These are phyloP conservation scores for Kryphioiulus occultus DNA, from an alignment of 2,888 invertebrate genomes.

Conservation along the genomic window DNA sequence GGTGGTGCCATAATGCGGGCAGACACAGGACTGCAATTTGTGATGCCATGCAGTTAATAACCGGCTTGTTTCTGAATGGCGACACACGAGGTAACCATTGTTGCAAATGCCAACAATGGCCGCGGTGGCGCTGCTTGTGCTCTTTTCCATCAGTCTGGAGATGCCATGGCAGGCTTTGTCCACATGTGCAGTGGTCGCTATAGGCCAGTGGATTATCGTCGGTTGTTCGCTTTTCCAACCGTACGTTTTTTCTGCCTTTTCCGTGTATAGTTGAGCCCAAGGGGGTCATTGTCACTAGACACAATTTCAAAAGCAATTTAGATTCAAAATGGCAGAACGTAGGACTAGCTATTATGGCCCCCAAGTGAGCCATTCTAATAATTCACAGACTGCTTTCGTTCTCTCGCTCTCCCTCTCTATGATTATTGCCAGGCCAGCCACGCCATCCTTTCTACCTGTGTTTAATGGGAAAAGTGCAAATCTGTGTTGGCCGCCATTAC, in stretches of 20 bases:
- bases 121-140: background rate
- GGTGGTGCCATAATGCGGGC: background rate
- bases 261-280: slow-evolving; percentile 51
- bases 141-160: background rate
- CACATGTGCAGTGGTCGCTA: background rate
- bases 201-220: slow-evolving; percentile 20
- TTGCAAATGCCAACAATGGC: background rate
- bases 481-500: slow-evolving; percentile 37
- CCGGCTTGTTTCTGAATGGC: background rate
- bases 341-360: slow-evolving; percentile 51
- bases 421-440: slow-evolving; percentile 37
- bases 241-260: slow-evolving; percentile 12
- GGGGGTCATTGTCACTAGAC: slow-evolving; percentile 52
- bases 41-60: too few relatives aligned
- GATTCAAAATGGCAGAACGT: slow-evolving; percentile 53
- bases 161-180: background rate
- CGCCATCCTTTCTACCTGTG: slow-evolving; percentile 45
- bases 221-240: slow-evolving; percentile 16
- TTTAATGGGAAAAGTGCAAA: slow-evolving; percentile 49
- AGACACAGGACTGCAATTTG: background rate
- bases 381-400: slow-evolving; percentile 48
- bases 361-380: slow-evolving; percentile 52
- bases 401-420: slow-evolving; percentile 11
- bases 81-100: background rate
- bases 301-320: slow-evolving; percentile 53